Evolutionary conservation across 2,888 invertebrate genomes (phyloP).

Genomic region (Ferdinandea cuprea): DNA sequence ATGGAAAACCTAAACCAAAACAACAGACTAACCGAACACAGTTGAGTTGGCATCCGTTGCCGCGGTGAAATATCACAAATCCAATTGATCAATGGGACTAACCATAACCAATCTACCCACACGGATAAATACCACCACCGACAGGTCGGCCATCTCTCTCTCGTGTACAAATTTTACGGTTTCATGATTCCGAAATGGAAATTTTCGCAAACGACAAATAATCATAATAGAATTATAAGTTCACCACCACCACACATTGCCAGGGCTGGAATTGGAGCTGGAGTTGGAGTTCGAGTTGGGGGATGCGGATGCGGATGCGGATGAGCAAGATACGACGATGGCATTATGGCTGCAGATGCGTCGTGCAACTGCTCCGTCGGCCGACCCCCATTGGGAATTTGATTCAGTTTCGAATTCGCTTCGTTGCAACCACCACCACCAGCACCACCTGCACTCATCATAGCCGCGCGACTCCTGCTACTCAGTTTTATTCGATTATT

Average conservation of each 20-base stretch:
- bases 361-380: constrained; percentile 45
- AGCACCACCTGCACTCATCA: no score
- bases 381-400: constrained; percentile 41
- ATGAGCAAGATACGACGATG: no score
- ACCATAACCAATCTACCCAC: constrained; percentile 42
- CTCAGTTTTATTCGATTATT: constrained; percentile 71
- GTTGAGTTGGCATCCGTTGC: constrained; percentile 1
- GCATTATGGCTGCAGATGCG: no score
- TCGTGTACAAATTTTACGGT: constrained; percentile 57
- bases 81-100: constrained; percentile 58
- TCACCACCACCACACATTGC: constrained; percentile 5
- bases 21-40: constrained; percentile 19
- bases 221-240: constrained; percentile 69
- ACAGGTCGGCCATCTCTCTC: neutral
- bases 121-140: constrained; percentile 17
- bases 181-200: constrained; percentile 62
- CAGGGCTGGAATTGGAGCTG: neutral
- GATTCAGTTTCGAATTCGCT: constrained; percentile 62
- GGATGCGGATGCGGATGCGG: constrained; percentile 36
- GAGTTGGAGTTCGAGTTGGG: neutral
- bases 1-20: constrained; percentile 9
- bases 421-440: constrained; percentile 38
- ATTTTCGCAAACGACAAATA: constrained; percentile 65
- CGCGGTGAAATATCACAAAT: constrained; percentile 58
- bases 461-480: constrained; percentile 37